A percentile compares a stretch with the other conserved stretches of the same genome.
phyloP scores from a whole-genome alignment of 2,113 vertebrate genomes.

The Paratilapia polleni region DNA sequence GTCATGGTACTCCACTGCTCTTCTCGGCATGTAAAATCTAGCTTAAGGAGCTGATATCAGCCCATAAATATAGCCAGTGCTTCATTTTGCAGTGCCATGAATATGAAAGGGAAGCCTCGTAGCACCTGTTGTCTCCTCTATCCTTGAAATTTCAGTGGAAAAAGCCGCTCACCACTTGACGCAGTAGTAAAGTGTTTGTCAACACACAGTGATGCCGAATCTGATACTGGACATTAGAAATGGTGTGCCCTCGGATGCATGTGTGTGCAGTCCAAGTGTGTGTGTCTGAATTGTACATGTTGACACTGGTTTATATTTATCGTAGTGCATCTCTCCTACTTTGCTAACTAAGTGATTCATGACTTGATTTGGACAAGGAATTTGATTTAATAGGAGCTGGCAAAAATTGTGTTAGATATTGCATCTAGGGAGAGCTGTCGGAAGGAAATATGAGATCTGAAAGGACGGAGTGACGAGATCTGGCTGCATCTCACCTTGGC shows the following conservation, averaged over 20 bases:
- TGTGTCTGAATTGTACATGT: constrained; percentile 39
- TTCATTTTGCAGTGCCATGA: constrained; percentile 78
- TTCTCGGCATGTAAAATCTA: constrained; percentile 62
- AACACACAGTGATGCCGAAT: constrained; percentile 68
- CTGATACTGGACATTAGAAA: constrained; percentile 57
- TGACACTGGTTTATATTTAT: constrained; percentile 53
- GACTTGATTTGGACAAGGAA: constrained; percentile 14
- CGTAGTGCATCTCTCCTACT: not conserved
- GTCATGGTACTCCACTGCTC: constrained; percentile 63
- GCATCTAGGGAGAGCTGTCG: constrained; percentile 8
- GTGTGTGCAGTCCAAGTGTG: not conserved
- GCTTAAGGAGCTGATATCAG: constrained; percentile 81
- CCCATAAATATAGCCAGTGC: constrained; percentile 76
- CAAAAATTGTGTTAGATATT: constrained; percentile 16
- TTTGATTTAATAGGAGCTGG: constrained; percentile 26
- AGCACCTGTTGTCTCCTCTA: constrained; percentile 71
- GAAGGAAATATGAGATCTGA: constrained; percentile 12
- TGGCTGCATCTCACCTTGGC: not conserved
- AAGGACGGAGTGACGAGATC: not conserved
- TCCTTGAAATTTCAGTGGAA: constrained; percentile 70
- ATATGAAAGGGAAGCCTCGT: constrained; percentile 71
- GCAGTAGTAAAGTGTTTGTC: constrained; percentile 73
- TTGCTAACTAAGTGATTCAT: constrained; percentile 30
- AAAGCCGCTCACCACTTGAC: constrained; percentile 50
- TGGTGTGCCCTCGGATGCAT: constrained; percentile 14